Conservation (phyloP, 2,797 vertebrate genomes). For the Florisuga fusca region DNA sequence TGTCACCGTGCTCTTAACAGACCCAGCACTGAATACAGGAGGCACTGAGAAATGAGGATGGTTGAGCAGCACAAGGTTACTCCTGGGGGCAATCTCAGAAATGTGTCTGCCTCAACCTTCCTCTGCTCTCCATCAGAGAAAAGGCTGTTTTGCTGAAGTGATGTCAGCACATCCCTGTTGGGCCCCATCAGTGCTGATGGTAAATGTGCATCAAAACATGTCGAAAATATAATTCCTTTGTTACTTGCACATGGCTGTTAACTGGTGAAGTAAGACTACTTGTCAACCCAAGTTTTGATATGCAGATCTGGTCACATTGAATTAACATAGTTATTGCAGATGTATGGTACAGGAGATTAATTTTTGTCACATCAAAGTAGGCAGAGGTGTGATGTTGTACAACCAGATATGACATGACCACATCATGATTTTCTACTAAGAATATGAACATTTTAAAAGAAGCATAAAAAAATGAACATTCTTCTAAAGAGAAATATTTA, state of each 20-base stretch:
- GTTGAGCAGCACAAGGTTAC: background rate
- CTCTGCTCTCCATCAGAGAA: background rate
- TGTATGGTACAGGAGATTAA: fast-evolving
- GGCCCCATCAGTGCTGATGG: background rate
- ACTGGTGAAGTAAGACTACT: background rate
- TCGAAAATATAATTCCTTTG: background rate
- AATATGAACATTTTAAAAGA: background rate
- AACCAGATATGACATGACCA: background rate
- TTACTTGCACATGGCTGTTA: background rate
- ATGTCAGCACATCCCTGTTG: fast-evolving
- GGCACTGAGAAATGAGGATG: background rate
- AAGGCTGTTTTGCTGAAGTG: background rate
- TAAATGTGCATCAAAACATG: background rate
- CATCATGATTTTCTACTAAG: background rate
- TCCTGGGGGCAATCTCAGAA: background rate
- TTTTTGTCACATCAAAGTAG: background rate
- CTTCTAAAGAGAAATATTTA: background rate
- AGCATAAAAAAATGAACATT: background rate
- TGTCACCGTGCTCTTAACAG: background rate
- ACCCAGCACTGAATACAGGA: background rate
- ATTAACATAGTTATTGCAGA: background rate
- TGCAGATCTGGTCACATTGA: background rate
- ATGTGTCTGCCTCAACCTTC: background rate
- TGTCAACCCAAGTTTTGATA: background rate
- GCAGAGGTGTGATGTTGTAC: background rate